A percentile compares a stretch with the other conserved stretches of the same genome.
These are phyloP conservation scores for Odocoileus virginianus DNA, from an alignment of 2,113 vertebrate genomes.

Conservation along the genomic window DNA sequence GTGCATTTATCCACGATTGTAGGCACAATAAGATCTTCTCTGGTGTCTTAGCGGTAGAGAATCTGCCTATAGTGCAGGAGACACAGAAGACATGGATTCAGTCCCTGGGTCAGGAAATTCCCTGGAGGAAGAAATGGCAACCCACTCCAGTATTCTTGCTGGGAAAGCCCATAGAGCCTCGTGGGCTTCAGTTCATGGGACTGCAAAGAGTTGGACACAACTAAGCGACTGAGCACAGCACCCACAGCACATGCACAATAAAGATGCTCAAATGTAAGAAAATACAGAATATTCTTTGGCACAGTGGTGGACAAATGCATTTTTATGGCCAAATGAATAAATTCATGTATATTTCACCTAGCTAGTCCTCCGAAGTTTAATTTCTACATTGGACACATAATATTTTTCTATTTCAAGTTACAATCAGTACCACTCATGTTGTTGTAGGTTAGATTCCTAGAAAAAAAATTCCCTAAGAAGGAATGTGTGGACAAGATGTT, in stretches of 20 bases:
- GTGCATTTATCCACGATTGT: neutral
- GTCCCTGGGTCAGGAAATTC: neutral
- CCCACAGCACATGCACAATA: neutral
- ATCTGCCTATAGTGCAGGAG: neutral
- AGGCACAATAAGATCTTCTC: neutral
- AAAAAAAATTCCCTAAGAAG: neutral
- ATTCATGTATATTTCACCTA: neutral
- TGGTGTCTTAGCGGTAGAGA: neutral
- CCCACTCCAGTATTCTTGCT: neutral
- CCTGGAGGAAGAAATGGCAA: neutral
- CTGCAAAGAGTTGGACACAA: neutral
- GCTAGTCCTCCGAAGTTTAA: neutral
- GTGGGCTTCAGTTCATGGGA: neutral
- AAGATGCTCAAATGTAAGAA: slow-evolving; percentile 1
- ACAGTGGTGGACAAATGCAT: neutral
- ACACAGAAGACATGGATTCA: neutral
- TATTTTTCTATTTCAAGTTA: slow-evolving; percentile 14
- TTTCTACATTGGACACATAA: neutral
- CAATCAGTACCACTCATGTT: neutral
- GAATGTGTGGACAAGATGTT: neutral
- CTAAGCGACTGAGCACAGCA: neutral
- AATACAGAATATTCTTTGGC: neutral
- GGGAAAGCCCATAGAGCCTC: neutral
- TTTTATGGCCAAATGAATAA: neutral
- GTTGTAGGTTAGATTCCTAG: neutral